phyloP scores from a whole-genome alignment of 2,888 invertebrate genomes.

The Tineola bisselliella region DNA sequence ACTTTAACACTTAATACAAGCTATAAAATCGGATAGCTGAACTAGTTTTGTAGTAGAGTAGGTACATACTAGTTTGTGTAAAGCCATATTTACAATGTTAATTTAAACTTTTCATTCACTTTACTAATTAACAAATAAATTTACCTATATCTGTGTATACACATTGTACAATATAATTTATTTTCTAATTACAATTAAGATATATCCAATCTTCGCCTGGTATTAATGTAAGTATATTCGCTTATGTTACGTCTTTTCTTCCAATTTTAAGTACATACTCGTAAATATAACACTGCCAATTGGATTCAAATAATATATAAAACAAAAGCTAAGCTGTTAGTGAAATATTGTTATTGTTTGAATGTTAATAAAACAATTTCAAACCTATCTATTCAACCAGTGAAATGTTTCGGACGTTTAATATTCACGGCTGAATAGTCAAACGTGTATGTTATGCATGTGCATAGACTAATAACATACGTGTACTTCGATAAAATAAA shows the following conservation, averaged over 20 bases:
- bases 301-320: background rate
- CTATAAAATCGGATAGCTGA: background rate
- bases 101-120: background rate
- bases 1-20: background rate
- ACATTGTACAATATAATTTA: too few species aligned
- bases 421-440: constrained; percentile 47
- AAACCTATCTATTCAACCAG: constrained; percentile 32
- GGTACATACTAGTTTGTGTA: background rate
- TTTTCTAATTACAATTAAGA: too few species aligned
- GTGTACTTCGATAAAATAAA: background rate
- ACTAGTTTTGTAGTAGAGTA: background rate
- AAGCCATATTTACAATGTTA: background rate
- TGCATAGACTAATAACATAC: background rate
- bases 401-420: constrained; percentile 31
- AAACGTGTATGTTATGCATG: constrained; percentile 24
- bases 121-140: background rate
- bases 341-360: background rate
- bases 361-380: background rate
- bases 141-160: too few species aligned
- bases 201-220: too few species aligned
- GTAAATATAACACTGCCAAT: too few species aligned
- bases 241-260: too few species aligned
- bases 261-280: too few species aligned
- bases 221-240: too few species aligned
- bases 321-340: background rate